Evolutionary conservation across 2,888 invertebrate genomes (phyloP), one percentile per base, ranked within the genome.

Genomic region (Calameuta filiformis): DNA sequence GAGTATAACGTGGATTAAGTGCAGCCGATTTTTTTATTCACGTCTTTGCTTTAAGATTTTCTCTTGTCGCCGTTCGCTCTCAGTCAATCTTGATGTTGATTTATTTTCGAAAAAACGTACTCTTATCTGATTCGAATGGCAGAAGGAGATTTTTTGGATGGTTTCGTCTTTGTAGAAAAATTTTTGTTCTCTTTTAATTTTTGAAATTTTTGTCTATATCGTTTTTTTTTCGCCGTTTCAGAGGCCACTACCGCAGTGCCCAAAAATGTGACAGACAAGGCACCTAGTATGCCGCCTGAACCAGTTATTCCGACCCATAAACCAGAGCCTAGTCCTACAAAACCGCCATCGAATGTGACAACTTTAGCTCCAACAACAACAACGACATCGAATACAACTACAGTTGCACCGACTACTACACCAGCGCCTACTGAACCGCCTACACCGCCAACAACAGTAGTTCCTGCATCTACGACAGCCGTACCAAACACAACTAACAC

Each of bases 401-500:
- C 56, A 23, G 0, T 2, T 9, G 2, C 9, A 0, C 23, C 9
- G 6, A 0, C 15, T 15, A 15, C 15, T 15, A 40, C 40, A 2
- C 0, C 2, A 56, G 23, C 9, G 56, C 33, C 78, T 11, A 80
- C 84, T 11, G 81, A 85, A n/a, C 0, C 56, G 3, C 3, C 37
- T 31, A 69, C 76, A 68, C 73, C 75, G 56, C 69, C 80, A 4
- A 79, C 84, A 11, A 82, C 89, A 30, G 82, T 86, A 0, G 86
- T 1, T 35, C 35, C 88, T 33, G 76, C 84, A 2, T 76, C 84
- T n/a, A 74, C 87, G 2, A 75, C 80, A 71, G 15, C 75, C 12
- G 31, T 76, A 11, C 69, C 81, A 33, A 31, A 76, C 68, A 35
- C 81, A 76, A 75, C 81, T 12, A 76, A 75, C 23, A 77, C 81